Conservation (phyloP, 1,140 invertebrate species). For the Brachionus rotundiformis region DNA sequence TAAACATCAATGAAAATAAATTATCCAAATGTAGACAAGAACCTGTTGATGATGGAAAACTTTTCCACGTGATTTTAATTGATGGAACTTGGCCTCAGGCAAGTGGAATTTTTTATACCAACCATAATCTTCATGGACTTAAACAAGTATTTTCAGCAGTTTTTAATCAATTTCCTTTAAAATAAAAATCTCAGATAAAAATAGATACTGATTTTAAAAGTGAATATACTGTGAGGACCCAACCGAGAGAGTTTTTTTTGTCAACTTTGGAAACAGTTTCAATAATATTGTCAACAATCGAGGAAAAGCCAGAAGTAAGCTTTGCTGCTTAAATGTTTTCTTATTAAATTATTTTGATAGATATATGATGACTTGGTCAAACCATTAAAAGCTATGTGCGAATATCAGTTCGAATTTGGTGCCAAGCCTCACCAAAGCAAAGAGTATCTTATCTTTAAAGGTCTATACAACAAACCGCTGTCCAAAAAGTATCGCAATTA, state of each 20-base stretch:
- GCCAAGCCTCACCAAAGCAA: slow-evolving; percentile 89
- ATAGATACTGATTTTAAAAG: slow-evolving; percentile 76
- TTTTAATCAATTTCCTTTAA: no score
- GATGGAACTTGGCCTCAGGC: slow-evolving; percentile 94
- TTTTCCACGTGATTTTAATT: slow-evolving; percentile 79
- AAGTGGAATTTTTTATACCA: slow-evolving; percentile 68
- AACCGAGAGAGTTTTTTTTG: slow-evolving; percentile 84
- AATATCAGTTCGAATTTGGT: slow-evolving; percentile 81
- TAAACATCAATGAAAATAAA: slow-evolving; percentile 56
- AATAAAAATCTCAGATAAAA: slow-evolving; percentile 57
- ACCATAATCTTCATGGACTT: slow-evolving; percentile 58
- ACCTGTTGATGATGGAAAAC: slow-evolving; percentile 47
- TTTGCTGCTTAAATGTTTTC: no score
- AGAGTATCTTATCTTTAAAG: slow-evolving; percentile 81
- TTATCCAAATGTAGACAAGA: neutral
- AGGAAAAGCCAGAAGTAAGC: slow-evolving; percentile 6
- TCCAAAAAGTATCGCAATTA: slow-evolving; percentile 37
- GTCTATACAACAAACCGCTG: slow-evolving; percentile 74
- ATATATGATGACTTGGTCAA: slow-evolving; percentile 71
- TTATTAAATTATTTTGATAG: neutral
- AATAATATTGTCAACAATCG: slow-evolving; percentile 68
- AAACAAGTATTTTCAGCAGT: slow-evolving; percentile 54
- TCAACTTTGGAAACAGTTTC: slow-evolving; percentile 88
- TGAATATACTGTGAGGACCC: slow-evolving; percentile 86
- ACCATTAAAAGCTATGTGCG: slow-evolving; percentile 79